A percentile compares a stretch with the other conserved stretches of the same genome.
These are phyloP conservation scores for Alcedo quadribrachys DNA, from an alignment of 2,797 vertebrate genomes.

Conservation along the genomic window DNA sequence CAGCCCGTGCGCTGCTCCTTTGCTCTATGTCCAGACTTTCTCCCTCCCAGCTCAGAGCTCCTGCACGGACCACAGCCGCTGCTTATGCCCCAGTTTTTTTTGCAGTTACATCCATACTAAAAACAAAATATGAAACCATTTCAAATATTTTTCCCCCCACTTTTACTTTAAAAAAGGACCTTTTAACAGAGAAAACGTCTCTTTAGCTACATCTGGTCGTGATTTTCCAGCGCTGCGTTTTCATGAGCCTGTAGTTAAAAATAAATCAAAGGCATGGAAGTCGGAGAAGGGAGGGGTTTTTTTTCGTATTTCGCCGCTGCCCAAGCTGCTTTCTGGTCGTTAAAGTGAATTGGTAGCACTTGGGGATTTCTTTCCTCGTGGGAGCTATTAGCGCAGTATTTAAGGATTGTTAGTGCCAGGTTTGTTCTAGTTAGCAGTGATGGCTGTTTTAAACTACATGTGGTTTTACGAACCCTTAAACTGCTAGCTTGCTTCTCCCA, in stretches of 20 bases:
- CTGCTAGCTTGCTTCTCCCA: neutral
- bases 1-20: neutral
- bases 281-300: neutral
- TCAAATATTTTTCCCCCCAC: neutral
- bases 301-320: neutral
- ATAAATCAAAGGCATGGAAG: constrained; percentile 28
- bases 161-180: neutral
- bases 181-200: neutral
- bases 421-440: neutral
- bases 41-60: neutral
- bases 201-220: constrained; percentile 14
- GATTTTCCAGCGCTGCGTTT: neutral
- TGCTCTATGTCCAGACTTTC: constrained; percentile 17
- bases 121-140: neutral
- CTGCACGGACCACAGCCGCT: accelerated
- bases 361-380: constrained; percentile 30
- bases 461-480: neutral
- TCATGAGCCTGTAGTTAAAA: constrained; percentile 24
- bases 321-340: neutral
- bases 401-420: neutral
- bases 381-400: neutral
- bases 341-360: constrained; percentile 42
- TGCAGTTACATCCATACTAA: accelerated
- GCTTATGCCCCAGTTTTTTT: neutral
- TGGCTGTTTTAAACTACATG: neutral